A percentile compares a stretch with the other conserved stretches of the same genome.
Evolutionary conservation across 2,113 vertebrate genomes (phyloP).

Genomic region (Butastur rufipennis): DNA sequence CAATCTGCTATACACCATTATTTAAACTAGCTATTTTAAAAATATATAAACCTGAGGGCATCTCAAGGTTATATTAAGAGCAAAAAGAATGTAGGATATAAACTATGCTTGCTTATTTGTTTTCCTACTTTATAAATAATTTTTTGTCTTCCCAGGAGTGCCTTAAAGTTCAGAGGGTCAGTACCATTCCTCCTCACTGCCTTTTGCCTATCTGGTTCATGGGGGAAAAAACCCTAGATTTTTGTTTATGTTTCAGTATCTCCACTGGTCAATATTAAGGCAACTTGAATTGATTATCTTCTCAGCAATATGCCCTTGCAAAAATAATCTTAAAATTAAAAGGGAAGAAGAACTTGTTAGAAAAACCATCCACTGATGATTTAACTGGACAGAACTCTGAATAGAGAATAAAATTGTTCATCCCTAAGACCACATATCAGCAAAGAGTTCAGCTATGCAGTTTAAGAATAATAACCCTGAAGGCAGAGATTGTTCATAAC

Average conservation of each 20-base stretch:
- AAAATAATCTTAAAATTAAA: not conserved
- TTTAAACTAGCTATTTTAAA: not conserved
- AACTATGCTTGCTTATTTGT: not conserved
- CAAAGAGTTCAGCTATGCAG: too few relatives aligned
- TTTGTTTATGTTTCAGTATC: not conserved
- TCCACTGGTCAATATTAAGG: not conserved
- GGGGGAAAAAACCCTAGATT: fast-evolving
- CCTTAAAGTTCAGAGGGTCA: not conserved
- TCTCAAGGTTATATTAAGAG: not conserved
- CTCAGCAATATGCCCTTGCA: not conserved
- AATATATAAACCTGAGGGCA: not conserved
- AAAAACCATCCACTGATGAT: too few relatives aligned
- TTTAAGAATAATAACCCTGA: too few relatives aligned
- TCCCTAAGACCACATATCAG: too few relatives aligned
- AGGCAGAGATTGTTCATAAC: not conserved
- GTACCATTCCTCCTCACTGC: not conserved
- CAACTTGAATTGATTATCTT: not conserved
- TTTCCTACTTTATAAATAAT: not conserved
- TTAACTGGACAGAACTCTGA: too few relatives aligned
- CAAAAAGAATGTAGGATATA: not conserved
- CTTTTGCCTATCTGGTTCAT: not conserved
- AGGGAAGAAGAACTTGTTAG: not conserved
- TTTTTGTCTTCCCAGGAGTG: not conserved
- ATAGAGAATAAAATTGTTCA: too few relatives aligned
- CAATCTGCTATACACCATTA: not conserved